Evolutionary conservation across 2,888 invertebrate genomes (phyloP).

Genomic region (Fragum fragum): DNA sequence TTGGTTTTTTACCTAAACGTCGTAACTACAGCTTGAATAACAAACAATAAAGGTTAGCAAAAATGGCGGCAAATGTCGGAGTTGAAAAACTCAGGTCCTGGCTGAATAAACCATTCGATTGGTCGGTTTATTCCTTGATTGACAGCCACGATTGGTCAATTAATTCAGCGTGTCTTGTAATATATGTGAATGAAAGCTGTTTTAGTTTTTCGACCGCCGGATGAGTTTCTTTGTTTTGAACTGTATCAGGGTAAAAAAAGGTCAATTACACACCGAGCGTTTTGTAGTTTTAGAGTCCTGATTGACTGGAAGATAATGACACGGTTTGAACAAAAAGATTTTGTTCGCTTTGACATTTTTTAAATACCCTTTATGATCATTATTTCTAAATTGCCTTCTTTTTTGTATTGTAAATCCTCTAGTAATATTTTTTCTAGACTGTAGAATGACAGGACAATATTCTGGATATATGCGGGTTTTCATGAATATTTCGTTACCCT

Average conservation of each 20-base stretch:
- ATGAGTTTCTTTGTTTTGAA: neutral
- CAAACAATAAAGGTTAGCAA: no score
- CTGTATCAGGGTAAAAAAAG: neutral
- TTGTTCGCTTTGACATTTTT: neutral
- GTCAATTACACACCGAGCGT: neutral
- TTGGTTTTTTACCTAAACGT: no score
- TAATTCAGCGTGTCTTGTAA: no score
- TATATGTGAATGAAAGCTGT: no score
- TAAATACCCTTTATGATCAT: neutral
- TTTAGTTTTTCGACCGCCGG: neutral
- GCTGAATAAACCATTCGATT: no score
- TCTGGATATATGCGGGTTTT: no score
- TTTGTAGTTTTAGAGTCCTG: neutral
- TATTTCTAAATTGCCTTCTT: neutral
- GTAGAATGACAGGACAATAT: no score
- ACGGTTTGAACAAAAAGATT: neutral
- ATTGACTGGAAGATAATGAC: neutral
- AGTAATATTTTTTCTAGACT: neutral
- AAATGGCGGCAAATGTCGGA: no score
- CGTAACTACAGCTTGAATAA: constrained; percentile 1
- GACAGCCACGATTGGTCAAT: no score
- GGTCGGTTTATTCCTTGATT: no score
- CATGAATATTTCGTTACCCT: no score
- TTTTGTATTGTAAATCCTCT: neutral
- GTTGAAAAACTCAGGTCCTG: no score